A percentile compares a stretch with the other conserved stretches of the same genome.
Evolutionary conservation across 2,797 vertebrate species (phyloP).

Genomic region (Trachurus trachurus): DNA sequence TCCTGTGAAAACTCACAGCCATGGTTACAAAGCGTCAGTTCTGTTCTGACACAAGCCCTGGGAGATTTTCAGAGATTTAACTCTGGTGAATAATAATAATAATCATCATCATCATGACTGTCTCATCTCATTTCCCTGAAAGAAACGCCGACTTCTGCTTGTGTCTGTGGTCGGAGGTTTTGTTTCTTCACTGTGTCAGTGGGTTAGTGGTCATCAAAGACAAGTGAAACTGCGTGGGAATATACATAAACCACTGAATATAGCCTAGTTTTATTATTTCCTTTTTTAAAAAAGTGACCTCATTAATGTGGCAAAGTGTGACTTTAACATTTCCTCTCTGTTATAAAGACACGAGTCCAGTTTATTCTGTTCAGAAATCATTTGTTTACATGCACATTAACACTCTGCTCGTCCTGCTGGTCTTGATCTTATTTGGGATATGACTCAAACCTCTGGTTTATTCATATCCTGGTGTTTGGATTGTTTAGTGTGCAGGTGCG

Average conservation of each 20-base stretch:
- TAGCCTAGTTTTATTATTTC: not conserved
- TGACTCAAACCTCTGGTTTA: too few species aligned
- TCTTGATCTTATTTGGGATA: too few species aligned
- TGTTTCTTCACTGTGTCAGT: not conserved
- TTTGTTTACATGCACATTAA: too few species aligned
- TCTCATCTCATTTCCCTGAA: not conserved
- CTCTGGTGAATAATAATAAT: not conserved
- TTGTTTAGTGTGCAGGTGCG: too few species aligned
- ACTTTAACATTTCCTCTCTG: too few species aligned
- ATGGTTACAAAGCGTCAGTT: constrained; percentile 14
- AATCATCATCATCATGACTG: not conserved
- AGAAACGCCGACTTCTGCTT: not conserved
- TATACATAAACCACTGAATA: not conserved
- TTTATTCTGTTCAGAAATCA: too few species aligned
- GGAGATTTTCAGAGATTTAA: not conserved
- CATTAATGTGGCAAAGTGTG: too few species aligned
- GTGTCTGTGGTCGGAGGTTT: not conserved
- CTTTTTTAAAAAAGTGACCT: too few species aligned
- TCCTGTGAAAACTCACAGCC: constrained; percentile 68
- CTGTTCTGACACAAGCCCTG: not conserved
- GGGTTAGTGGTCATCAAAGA: not conserved
- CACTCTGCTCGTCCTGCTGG: too few species aligned
- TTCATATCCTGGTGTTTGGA: too few species aligned
- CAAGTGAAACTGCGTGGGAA: not conserved
- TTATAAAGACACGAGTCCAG: too few species aligned